These are phyloP conservation scores for Wiebesia pumilae DNA, from an alignment of 1,140 invertebrate genomes.

Conservation along the genomic window DNA sequence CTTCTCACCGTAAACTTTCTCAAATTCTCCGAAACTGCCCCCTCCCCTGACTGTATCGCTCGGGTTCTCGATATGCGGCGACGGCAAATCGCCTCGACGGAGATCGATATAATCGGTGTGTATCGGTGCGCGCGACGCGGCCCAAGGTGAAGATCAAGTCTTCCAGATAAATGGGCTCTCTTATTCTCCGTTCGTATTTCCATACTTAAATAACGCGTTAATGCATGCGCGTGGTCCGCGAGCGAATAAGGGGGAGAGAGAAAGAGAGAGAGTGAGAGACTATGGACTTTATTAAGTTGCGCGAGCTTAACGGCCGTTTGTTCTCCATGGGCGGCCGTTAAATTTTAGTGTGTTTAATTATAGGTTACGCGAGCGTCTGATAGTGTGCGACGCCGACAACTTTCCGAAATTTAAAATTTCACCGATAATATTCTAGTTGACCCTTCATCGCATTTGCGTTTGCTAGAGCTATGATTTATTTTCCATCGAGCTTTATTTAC, in stretches of 20 bases:
- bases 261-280: conserved; percentile 52
- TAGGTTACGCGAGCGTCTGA: neutral
- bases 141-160: conserved; percentile 47
- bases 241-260: conserved; percentile 16
- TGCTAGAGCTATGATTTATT: neutral
- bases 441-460: neutral
- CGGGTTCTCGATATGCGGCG: neutral
- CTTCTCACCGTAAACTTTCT: conserved; percentile 50
- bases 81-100: conserved; percentile 4
- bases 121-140: conserved; percentile 32
- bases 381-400: no score
- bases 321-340: neutral
- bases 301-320: conserved; percentile 25
- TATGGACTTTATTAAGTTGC: conserved; percentile 65
- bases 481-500: neutral
- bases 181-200: conserved; percentile 56
- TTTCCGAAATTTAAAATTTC: no score
- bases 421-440: neutral
- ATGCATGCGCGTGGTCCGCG: conserved; percentile 26
- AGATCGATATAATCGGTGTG: conserved; percentile 50
- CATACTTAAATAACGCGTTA: conserved; percentile 65
- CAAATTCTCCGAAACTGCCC: conserved; percentile 45
- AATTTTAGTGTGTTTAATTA: neutral
- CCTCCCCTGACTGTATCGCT: neutral
- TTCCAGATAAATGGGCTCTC: conserved; percentile 51